Conservation (phyloP, 2,888 invertebrate genomes). For the Thera obeliscata region DNA sequence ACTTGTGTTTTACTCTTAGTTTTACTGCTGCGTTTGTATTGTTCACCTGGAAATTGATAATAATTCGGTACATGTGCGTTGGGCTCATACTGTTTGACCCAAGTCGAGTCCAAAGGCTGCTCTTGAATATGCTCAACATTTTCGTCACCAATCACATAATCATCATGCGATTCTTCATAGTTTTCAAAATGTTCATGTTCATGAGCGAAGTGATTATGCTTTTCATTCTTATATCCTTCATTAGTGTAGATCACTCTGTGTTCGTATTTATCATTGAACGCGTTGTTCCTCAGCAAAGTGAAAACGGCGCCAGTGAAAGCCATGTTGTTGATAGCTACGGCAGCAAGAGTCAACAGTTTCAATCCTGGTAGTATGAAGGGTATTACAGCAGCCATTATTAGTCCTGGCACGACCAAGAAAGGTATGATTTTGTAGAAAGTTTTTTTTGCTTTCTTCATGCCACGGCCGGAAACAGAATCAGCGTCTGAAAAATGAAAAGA, state of each 20-base stretch:
- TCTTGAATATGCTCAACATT: conserved; percentile 43
- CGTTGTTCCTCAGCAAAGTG: conserved; percentile 83
- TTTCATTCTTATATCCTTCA: conserved; percentile 82
- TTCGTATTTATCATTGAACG: conserved; percentile 81
- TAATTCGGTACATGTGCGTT: conserved; percentile 14
- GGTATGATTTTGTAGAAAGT: conserved; percentile 76
- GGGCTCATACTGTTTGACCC: conserved; percentile 46
- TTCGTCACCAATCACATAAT: conserved; percentile 33
- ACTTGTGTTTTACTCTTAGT: not conserved
- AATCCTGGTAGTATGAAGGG: conserved; percentile 88
- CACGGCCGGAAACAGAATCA: conserved; percentile 52
- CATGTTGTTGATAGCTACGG: conserved; percentile 87
- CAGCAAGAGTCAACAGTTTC: conserved; percentile 86
- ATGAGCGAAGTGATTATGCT: conserved; percentile 43
- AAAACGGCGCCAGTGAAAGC: conserved; percentile 86
- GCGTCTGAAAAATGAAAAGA: conserved; percentile 50
- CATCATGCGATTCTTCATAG: conserved; percentile 26
- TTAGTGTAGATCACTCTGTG: conserved; percentile 85
- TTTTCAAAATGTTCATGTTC: conserved; percentile 35
- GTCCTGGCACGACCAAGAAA: conserved; percentile 85
- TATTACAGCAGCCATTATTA: conserved; percentile 87
- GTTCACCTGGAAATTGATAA: conserved; percentile 14
- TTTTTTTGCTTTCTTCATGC: conserved; percentile 70
- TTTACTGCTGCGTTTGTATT: conserved; percentile 24
- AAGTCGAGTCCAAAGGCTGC: conserved; percentile 44